Evolutionary conservation across 2,113 vertebrate species (phyloP), one percentile per base, ranked within the genome.

Genomic region (Crotophaga sulcirostris): DNA sequence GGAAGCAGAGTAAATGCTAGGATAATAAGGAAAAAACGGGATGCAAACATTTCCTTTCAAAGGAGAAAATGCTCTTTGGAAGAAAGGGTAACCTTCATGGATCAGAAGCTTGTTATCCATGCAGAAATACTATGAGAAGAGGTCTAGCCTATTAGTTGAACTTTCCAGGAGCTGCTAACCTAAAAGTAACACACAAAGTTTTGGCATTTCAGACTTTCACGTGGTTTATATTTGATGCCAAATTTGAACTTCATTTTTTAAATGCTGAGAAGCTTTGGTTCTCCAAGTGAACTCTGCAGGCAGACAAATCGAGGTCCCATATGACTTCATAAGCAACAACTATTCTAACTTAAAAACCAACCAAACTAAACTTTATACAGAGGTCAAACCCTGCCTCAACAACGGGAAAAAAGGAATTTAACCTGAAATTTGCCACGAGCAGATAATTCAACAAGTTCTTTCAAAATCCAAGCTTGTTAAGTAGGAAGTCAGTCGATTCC

Each of bases 381-480:
- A 76, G 21, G 28, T 80, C 62, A 12, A 78, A 67, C 9, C 21
- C 56, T 58, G 17, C 13, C 58, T 64, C 38, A 34, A 40, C 14
- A 29, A 29, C 0, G 0, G 10, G 7, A 31, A 36, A 42, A 34
- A 70, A n/a, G 1, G 47, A 78, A 82, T 15, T n/a, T 29, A 89
- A 67, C 49, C 34, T 36, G 40, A 36, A 69, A 76, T 24, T 49
- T 72, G 49, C 70, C 78, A 85, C 0, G 0, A 54, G n/a, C 19
- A 76, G 31, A 18, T 20, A 40, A 87, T 8, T 17, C 17, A 69
- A 28, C 51, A 72, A 70, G 40, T 19, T 77, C 52, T 77, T 92
- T 40, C 66, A 75, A 77, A 78, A 78, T 17, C 38, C 56, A 59
- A 16, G 36, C 33, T 76, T 47, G 42, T 54, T 52, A 40, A 69